These are phyloP conservation scores for Melanerpes aurifrons DNA, from an alignment of 2,113 vertebrate genomes.

Conservation along the genomic window DNA sequence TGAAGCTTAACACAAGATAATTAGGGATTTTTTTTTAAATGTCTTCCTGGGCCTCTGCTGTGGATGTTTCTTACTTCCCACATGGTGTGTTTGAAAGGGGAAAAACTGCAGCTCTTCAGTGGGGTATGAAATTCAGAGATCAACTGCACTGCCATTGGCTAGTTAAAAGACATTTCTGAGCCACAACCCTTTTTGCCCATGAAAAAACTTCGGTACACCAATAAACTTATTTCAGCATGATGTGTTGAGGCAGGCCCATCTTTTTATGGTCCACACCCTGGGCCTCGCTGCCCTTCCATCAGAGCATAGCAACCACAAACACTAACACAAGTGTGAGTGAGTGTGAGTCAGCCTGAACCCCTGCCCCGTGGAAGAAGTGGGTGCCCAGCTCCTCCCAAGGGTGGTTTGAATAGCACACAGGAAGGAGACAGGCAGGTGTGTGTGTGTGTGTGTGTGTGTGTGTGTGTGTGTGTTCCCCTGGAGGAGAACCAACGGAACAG, in stretches of 20 bases:
- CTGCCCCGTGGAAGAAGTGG: accelerated
- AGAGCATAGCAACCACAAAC: accelerated
- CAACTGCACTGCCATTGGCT: neutral
- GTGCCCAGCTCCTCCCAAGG: neutral
- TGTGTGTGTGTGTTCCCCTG: accelerated
- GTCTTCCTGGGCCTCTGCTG: neutral
- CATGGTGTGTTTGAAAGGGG: neutral
- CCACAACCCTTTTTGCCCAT: neutral
- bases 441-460: accelerated
- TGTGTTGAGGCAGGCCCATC: neutral
- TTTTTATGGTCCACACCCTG: neutral
- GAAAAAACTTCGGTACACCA: too few species aligned
- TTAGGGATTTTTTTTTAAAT: neutral
- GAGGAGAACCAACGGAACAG: accelerated
- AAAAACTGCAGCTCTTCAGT: neutral
- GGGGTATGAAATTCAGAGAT: neutral
- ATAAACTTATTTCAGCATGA: neutral
- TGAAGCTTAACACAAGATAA: neutral
- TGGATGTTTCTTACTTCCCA: neutral
- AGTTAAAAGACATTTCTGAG: neutral
- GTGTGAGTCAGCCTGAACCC: neutral
- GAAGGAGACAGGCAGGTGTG: accelerated
- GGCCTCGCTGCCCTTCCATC: neutral
- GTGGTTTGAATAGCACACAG: accelerated
- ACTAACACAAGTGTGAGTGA: neutral